Evolutionary conservation across 2,888 invertebrate species (phyloP).

Genomic region (Erebia aethiops): DNA sequence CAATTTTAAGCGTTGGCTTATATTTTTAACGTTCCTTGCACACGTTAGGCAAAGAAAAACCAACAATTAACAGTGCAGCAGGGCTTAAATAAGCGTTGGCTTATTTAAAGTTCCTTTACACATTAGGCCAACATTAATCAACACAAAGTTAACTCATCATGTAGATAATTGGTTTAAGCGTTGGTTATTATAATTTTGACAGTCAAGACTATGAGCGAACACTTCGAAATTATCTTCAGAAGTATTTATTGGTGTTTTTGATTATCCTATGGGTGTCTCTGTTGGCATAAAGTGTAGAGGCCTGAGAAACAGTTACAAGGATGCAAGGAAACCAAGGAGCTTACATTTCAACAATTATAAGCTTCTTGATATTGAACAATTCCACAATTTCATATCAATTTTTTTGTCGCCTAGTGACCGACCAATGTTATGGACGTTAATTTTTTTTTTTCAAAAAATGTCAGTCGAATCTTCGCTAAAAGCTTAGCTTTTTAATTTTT

Average conservation of each 20-base stretch:
- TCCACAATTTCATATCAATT: conserved; percentile 78
- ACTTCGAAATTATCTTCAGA: not conserved
- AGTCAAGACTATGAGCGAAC: not conserved
- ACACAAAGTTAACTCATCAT: not conserved
- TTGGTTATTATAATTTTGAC: not conserved
- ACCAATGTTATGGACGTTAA: conserved; percentile 71
- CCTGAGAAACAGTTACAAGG: conserved; percentile 60
- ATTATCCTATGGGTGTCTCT: not conserved
- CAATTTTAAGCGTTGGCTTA: not conserved
- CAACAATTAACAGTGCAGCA: not conserved
- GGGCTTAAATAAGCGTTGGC: conserved; percentile 12
- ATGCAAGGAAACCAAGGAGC: conserved; percentile 53
- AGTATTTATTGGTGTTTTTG: not conserved
- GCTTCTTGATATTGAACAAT: conserved; percentile 60
- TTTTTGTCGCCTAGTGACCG: conserved; percentile 76
- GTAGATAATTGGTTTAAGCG: not conserved
- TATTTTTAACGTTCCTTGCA: not conserved
- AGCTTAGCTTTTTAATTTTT: conserved; percentile 59
- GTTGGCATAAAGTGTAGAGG: conserved; percentile 13
- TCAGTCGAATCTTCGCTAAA: conserved; percentile 72
- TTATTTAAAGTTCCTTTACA: conserved; percentile 2
- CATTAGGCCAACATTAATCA: conserved; percentile 3
- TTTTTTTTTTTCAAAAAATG: conserved; percentile 61
- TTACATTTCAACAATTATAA: conserved; percentile 1
- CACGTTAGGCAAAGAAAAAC: conserved; percentile 3